A percentile compares a stretch with the other conserved stretches of the same genome.
Conservation (phyloP, 1,140 invertebrate genomes). For the Ladona fulva region DNA sequence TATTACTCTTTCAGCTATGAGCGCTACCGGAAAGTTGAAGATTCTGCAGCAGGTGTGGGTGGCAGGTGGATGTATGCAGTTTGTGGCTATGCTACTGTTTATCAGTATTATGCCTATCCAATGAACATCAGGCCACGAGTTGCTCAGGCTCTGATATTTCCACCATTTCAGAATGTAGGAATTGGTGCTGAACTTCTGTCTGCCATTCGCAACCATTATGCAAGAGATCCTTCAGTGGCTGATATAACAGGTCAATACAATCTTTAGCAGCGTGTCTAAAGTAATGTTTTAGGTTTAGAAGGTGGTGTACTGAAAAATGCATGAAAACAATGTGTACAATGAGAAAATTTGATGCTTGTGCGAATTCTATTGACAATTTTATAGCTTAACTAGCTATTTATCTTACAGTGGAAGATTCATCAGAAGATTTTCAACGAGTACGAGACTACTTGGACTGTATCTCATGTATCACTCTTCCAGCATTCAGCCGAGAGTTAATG, state of each 20-base stretch:
- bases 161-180: constrained; percentile 78
- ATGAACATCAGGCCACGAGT: constrained; percentile 75
- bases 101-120: constrained; percentile 92
- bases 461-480: constrained; percentile 58
- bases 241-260: constrained; percentile 69
- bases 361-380: no score
- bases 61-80: constrained; percentile 52
- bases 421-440: constrained; percentile 74
- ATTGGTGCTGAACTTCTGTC: constrained; percentile 67
- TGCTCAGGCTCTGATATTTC: constrained; percentile 83
- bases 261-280: no score
- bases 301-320: no score
- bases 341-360: no score
- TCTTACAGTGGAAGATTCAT: constrained; percentile 78
- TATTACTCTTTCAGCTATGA: constrained; percentile 59
- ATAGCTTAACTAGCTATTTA: no score
- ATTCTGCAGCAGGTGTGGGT: constrained; percentile 30
- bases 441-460: constrained; percentile 81
- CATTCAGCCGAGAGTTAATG: constrained; percentile 57
- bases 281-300: no score
- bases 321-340: no score
- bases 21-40: constrained; percentile 57
- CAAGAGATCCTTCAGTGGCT: constrained; percentile 54
- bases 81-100: constrained; percentile 82
- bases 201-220: constrained; percentile 70